Evolutionary conservation across 2,113 vertebrate species (phyloP).

Genomic region (Barnardius zonarius): DNA sequence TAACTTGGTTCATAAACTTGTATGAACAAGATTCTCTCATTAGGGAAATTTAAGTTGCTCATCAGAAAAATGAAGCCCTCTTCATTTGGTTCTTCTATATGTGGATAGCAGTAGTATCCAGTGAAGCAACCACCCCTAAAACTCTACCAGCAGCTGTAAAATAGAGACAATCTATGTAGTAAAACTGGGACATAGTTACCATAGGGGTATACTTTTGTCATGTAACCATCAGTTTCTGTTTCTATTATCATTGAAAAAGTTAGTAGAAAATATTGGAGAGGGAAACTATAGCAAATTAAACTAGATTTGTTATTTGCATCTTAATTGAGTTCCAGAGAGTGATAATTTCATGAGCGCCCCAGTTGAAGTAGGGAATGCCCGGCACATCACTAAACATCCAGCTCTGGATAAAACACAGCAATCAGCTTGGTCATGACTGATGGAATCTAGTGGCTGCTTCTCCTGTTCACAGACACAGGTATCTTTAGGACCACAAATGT

Average conservation of each 20-base stretch:
- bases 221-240: background rate
- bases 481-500: fast-evolving
- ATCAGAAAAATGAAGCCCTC: background rate
- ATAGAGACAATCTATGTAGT: background rate
- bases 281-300: background rate
- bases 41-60: background rate
- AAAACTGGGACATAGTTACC: background rate
- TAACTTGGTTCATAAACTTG: background rate
- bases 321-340: background rate
- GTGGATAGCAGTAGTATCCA: background rate
- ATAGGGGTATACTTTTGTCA: background rate
- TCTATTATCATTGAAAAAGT: background rate
- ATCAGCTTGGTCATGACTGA: fast-evolving
- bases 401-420: background rate
- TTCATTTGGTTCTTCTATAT: background rate
- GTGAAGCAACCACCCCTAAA: background rate
- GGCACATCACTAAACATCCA: fast-evolving
- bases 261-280: background rate
- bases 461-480: background rate
- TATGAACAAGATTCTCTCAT: background rate
- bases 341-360: background rate
- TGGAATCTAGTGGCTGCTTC: background rate
- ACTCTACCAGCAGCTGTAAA: background rate
- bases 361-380: background rate
- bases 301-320: background rate